Conservation (phyloP, 2,797 vertebrate genomes). For the Galago senegalensis region DNA sequence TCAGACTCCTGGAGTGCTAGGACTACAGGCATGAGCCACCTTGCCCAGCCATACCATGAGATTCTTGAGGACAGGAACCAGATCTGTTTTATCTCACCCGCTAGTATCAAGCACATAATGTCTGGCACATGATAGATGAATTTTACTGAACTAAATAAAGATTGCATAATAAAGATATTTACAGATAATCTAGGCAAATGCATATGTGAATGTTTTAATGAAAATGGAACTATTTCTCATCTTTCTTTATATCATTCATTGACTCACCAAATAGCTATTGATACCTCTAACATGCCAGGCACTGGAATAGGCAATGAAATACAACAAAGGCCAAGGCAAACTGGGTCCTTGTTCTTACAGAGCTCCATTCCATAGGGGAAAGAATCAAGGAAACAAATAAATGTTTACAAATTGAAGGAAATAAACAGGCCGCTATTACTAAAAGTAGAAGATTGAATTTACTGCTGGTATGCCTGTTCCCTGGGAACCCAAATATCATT, state of each 20-base stretch:
- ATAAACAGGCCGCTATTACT: not conserved
- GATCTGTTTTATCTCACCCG: not conserved
- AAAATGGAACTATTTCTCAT: constrained; percentile 30
- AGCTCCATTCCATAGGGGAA: not conserved
- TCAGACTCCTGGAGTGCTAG: no score
- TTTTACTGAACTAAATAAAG: not conserved
- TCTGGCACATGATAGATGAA: not conserved
- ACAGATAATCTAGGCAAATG: not conserved
- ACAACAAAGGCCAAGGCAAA: not conserved
- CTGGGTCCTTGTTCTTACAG: not conserved
- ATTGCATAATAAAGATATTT: not conserved
- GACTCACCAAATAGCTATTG: not conserved
- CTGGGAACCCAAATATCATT: not conserved
- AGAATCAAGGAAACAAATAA: constrained; percentile 1
- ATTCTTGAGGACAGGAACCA: not conserved
- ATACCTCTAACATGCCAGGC: not conserved
- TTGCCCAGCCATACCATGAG: not conserved
- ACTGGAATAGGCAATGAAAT: not conserved
- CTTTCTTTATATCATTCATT: not conserved
- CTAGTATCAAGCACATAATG: not conserved
- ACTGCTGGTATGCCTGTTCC: not conserved
- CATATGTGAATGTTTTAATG: not conserved
- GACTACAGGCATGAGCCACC: no score
- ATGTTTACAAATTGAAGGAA: not conserved
- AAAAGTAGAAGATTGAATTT: not conserved